Evolutionary conservation across 2,888 invertebrate species (phyloP).

Genomic region (Stegana nigrithorax): DNA sequence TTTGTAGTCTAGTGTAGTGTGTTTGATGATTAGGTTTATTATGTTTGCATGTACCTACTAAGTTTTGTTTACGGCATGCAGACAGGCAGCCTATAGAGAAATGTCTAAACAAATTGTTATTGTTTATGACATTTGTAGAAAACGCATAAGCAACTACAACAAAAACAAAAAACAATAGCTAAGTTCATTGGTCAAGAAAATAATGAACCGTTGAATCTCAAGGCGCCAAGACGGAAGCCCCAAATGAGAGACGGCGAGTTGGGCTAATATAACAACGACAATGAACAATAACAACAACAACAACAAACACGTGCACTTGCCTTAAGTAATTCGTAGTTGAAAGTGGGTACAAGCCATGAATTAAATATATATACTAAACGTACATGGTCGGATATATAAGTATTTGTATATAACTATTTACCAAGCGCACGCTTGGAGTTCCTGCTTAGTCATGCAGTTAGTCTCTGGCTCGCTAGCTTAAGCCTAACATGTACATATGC

Average conservation of each 20-base stretch:
- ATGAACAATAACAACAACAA: background rate
- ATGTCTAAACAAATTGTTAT: slow-evolving; percentile 27
- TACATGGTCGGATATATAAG: background rate
- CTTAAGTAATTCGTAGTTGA: background rate
- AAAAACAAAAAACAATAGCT: slow-evolving; percentile 41
- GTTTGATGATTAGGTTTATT: too few species aligned
- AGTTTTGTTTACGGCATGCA: too few species aligned
- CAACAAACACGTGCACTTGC: slow-evolving; percentile 3
- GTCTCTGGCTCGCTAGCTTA: background rate
- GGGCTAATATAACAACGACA: background rate
- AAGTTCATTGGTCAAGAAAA: slow-evolving; percentile 49
- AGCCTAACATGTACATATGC: background rate
- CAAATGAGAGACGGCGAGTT: background rate
- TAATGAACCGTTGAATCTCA: background rate
- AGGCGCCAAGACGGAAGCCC: background rate
- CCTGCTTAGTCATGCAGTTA: slow-evolving; percentile 6
- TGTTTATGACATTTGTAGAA: slow-evolving; percentile 34
- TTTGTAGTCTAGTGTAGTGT: too few species aligned
- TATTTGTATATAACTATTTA: background rate
- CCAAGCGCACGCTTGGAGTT: background rate
- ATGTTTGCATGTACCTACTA: too few species aligned
- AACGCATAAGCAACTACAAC: slow-evolving; percentile 40
- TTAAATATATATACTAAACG: too few species aligned
- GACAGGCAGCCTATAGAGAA: background rate
- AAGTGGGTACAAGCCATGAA: background rate